Evolutionary conservation across 1,140 invertebrate genomes (phyloP), one percentile per base, ranked within the genome.

Genomic region (Araneus ventricosus): DNA sequence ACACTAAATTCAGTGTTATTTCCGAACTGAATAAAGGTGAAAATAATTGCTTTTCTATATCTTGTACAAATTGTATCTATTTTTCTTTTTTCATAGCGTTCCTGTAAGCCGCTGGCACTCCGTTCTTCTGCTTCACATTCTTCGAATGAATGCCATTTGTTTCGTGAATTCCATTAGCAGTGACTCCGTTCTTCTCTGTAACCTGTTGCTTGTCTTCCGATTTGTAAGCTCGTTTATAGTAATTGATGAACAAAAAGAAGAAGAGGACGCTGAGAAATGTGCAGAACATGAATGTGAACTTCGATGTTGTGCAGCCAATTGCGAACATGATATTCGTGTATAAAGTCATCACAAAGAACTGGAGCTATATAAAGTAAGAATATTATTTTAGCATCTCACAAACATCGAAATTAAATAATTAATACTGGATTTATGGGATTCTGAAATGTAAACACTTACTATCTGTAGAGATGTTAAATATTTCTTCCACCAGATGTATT

Each of bases 401-500:
- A 34, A 22, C 37, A 41, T 8, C 14, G 10, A 7, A 41, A 39
- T 22, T 37, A 8, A 39, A 37, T 22, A 22, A 7, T 82, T 82
- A 37, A 82, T 14, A 17, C 0, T 6, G 20, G 34, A 34, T 37
- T 39, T n/a, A n/a, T n/a, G n/a, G n/a, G n/a, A n/a, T n/a, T 52
- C 0, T 2, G 22, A 86, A 61, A 37, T 45, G 8, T 37, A 63
- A 57, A 84, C 37, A 94, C 93, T 92, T 79, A 94, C 93, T n/a
- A 94, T 90, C 82, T 94, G 94, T 57, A 93, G 7, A 20, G 67
- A 57, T 5, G 95, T 96, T 24, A 96, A 91, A 92, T 96, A 96
- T 85, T 94, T 94, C 94, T 96, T 96, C 95, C 95, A 96, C 95
- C 95, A 96, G 4, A 96, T 94, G 88, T 96, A 95, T 84, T 95